A percentile compares a stretch with the other conserved stretches of the same genome.
Evolutionary conservation across 2,797 vertebrate genomes (phyloP).

Genomic region (Nasua narica): DNA sequence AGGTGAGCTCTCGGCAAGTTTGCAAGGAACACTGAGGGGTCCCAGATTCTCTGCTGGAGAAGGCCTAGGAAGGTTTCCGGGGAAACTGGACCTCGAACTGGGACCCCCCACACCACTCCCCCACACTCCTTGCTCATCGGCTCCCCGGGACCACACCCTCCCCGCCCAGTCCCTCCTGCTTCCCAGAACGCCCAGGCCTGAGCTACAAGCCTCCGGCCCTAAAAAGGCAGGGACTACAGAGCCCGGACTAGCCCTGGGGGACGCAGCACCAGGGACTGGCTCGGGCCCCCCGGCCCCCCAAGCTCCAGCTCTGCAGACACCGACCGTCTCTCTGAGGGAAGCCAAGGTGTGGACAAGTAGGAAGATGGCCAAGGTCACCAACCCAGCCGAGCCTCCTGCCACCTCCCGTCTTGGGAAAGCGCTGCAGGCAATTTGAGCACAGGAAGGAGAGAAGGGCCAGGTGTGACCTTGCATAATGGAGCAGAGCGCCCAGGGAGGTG

Average conservation of each 20-base stretch:
- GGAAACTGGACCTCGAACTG: not conserved
- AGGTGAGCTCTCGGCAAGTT: not conserved
- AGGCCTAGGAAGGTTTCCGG: not conserved
- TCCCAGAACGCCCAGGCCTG: not conserved
- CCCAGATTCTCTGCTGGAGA: not conserved
- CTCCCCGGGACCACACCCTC: not conserved
- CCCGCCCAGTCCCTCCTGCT: not conserved
- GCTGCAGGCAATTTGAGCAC: not conserved
- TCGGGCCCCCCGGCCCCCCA: not conserved
- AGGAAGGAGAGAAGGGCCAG: not conserved
- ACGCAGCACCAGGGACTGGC: not conserved
- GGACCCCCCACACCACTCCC: no score
- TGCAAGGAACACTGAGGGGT: not conserved
- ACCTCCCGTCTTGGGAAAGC: not conserved
- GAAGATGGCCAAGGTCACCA: not conserved
- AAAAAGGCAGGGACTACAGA: conserved; percentile 71
- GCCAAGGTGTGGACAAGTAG: not conserved
- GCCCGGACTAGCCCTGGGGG: not conserved
- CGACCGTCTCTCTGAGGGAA: not conserved
- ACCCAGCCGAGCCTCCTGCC: not conserved
- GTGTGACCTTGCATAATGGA: conserved; percentile 33
- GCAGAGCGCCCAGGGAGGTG: not conserved
- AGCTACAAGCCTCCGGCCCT: conserved; percentile 54
- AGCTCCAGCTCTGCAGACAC: not conserved
- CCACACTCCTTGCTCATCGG: not conserved